Evolutionary conservation across 1,140 invertebrate genomes (phyloP), one percentile per base, ranked within the genome.

Genomic region (Paracyclopina nana): DNA sequence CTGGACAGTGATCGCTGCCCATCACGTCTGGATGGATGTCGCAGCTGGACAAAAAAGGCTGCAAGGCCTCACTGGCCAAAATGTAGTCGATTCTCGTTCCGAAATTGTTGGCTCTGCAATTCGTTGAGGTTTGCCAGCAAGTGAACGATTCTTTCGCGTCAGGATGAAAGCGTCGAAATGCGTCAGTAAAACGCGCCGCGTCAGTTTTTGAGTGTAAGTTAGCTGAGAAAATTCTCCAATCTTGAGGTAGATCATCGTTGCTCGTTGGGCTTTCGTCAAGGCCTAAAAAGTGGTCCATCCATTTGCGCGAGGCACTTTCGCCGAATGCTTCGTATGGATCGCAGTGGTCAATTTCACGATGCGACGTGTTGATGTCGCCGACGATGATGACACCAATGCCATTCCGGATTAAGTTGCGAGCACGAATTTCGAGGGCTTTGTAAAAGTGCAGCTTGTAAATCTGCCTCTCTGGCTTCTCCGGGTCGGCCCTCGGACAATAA

Each of bases 221-320:
- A n/a, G n/a, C n/a, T n/a, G n/a, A n/a, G n/a, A n/a, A n/a, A n/a
- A n/a, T n/a, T n/a, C n/a, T n/a, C n/a, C n/a, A n/a, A n/a, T n/a
- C n/a, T n/a, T n/a, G n/a, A n/a, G n/a, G n/a, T n/a, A n/a, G n/a
- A n/a, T n/a, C n/a, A n/a, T n/a, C n/a, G n/a, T n/a, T n/a, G n/a
- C n/a, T n/a, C n/a, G n/a, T n/a, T n/a, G n/a, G n/a, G n/a, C n/a
- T n/a, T n/a, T n/a, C n/a, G 67, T 68, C 63, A 70, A 63, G 57
- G 70, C 68, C 62, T 71, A 70, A 64, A 69, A 65, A 63, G 65
- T 69, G 66, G 67, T 63, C 68, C 75, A 73, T 77, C 84, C 84
- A 87, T 83, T 83, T 85, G 81, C 81, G 65, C 82, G 82, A 26
- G 4, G 16, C 25, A 26, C 28, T 26, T 2, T 12, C 28, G 9